Evolutionary conservation across 92 coral and sea anemone species (phyloP).

Genomic region (Epizoanthus fatuus): DNA sequence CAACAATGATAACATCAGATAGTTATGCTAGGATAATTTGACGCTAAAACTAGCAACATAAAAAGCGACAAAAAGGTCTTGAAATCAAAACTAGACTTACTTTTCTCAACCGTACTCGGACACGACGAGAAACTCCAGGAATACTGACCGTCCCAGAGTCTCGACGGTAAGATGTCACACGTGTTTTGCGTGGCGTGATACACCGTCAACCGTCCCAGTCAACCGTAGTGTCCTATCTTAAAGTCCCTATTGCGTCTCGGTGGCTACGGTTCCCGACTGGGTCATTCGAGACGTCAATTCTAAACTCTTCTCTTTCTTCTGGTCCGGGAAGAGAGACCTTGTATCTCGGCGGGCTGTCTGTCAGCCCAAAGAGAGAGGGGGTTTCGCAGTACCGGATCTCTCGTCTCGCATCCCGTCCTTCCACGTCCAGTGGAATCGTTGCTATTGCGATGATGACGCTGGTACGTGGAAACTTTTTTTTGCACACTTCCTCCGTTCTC

Average conservation of each 20-base stretch:
- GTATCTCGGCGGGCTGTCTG: neutral
- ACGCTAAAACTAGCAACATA: no score
- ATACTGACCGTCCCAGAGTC: no score
- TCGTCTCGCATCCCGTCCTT: neutral
- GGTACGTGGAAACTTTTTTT: constrained; percentile 1
- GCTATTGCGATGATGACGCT: constrained; percentile 4
- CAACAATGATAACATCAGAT: no score
- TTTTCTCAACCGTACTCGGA: no score
- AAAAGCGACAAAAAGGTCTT: no score
- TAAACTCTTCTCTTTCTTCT: neutral
- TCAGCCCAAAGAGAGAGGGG: neutral
- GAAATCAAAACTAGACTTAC: no score
- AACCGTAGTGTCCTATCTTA: constrained; percentile 39
- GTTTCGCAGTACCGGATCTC: constrained; percentile 10
- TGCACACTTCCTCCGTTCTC: neutral
- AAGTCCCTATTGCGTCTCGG: constrained; percentile 23
- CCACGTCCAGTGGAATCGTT: constrained; percentile 5
- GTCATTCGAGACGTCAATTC: neutral
- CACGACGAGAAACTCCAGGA: no score
- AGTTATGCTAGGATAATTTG: no score
- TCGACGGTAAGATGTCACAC: no score
- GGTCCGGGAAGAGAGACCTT: neutral
- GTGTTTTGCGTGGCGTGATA: no score
- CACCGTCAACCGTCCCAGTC: constrained; percentile 14
- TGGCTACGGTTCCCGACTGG: neutral